Conservation (phyloP, 2,797 vertebrate species). For the Cossypha heuglini region DNA sequence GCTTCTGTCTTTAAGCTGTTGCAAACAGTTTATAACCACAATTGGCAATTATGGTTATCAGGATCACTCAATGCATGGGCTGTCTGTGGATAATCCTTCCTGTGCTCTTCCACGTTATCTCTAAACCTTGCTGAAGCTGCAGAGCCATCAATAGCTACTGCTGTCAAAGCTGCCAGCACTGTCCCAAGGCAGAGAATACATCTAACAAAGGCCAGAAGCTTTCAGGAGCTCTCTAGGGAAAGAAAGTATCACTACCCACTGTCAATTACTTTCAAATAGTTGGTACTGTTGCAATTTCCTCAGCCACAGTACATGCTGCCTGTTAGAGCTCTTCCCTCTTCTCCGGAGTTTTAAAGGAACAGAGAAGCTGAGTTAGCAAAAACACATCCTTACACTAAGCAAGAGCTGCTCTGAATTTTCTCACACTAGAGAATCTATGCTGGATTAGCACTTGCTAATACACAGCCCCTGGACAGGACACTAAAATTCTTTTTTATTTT, state of each 20-base stretch:
- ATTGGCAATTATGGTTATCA: background rate
- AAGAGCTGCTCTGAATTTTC: background rate
- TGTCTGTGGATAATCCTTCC: background rate
- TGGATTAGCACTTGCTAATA: background rate
- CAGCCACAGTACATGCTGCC: fast-evolving
- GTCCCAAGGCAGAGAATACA: fast-evolving
- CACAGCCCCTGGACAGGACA: background rate
- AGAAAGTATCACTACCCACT: background rate
- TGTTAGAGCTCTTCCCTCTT: background rate
- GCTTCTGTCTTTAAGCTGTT: background rate
- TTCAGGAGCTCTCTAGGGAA: background rate
- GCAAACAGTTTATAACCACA: background rate
- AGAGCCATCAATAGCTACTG: background rate
- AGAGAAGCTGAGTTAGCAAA: background rate
- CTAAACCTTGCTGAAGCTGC: background rate
- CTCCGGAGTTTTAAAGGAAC: background rate
- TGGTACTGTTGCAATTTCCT: background rate
- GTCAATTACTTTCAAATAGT: background rate
- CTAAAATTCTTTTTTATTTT: background rate
- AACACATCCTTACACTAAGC: background rate
- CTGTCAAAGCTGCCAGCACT: background rate
- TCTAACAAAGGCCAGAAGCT: background rate
- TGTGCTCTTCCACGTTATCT: background rate
- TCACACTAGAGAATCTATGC: background rate
- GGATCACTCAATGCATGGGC: fast-evolving